Percentiles rank a stretch among this genome's conserved stretches.
These are phyloP conservation scores for Gymnarchus niloticus DNA, from an alignment of 2,113 vertebrate genomes.

Conservation along the genomic window DNA sequence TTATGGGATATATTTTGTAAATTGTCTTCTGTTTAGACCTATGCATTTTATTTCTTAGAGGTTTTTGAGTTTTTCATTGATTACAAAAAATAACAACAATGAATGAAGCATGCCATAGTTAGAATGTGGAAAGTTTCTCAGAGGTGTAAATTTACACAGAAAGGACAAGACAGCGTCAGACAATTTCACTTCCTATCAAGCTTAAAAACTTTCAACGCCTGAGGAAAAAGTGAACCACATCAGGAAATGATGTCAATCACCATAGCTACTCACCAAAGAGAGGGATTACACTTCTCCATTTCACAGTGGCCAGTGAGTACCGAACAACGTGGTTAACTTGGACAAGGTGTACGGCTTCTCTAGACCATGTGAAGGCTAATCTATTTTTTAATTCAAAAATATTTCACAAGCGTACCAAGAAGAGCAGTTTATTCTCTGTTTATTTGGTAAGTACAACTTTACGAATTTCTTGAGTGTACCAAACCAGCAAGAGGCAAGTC, in stretches of 20 bases:
- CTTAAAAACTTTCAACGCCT: background rate
- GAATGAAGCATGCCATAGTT: background rate
- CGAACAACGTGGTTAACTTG: slow-evolving; percentile 4
- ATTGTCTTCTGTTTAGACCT: background rate
- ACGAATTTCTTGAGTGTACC: background rate
- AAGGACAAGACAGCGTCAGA: background rate
- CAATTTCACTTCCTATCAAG: slow-evolving; percentile 10
- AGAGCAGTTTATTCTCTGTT: background rate
- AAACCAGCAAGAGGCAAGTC: background rate
- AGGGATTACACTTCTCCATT: slow-evolving; percentile 44
- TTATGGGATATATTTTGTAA: too few species aligned
- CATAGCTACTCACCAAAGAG: slow-evolving; percentile 45
- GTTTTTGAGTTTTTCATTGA: background rate
- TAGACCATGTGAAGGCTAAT: slow-evolving; percentile 10
- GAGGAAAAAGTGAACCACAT: slow-evolving; percentile 17
- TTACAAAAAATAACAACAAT: background rate
- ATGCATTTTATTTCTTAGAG: background rate
- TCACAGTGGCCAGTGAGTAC: background rate
- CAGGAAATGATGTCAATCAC: slow-evolving; percentile 63
- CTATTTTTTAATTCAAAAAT: background rate
- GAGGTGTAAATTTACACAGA: background rate
- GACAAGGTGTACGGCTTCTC: background rate
- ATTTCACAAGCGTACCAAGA: background rate
- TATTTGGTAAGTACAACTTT: slow-evolving; percentile 37
- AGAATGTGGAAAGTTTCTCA: background rate